These are phyloP conservation scores for Amphipoea lucens DNA, from an alignment of 2,888 invertebrate species.

Conservation along the genomic window DNA sequence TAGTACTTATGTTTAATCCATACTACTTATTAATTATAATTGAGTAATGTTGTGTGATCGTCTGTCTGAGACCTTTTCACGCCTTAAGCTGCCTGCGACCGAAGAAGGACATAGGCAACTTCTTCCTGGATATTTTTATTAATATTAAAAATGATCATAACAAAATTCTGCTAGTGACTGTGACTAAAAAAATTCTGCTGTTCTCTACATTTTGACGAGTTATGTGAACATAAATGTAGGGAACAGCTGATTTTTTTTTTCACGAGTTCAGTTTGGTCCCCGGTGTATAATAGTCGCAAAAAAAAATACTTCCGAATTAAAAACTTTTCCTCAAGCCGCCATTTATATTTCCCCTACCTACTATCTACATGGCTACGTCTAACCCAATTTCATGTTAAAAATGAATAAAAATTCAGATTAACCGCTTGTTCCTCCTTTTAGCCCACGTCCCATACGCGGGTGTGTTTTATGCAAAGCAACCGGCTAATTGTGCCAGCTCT, in stretches of 20 bases:
- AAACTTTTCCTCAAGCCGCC: neutral
- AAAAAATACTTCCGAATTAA: no score
- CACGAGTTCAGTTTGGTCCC: no score
- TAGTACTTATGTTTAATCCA: neutral
- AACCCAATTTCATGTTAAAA: conserved; percentile 29
- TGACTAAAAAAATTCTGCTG: no score
- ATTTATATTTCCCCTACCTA: neutral
- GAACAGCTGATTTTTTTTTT: no score
- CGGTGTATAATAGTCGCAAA: no score
- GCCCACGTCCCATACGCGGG: conserved; percentile 64
- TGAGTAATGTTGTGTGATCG: neutral
- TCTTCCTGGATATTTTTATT: no score
- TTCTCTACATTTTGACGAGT: no score
- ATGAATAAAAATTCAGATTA: conserved; percentile 36
- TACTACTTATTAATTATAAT: neutral
- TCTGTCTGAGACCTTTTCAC: neutral
- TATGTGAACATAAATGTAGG: no score
- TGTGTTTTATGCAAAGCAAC: conserved; percentile 84
- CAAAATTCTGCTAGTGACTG: neutral
- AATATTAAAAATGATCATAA: neutral
- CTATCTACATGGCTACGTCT: neutral
- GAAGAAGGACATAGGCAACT: no score
- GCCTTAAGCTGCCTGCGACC: no score
- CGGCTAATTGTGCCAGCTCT: conserved; percentile 82
- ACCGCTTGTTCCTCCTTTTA: conserved; percentile 66